Percentiles rank a stretch among this genome's conserved stretches.
These are phyloP conservation scores for Nomada ferruginata DNA, from an alignment of 2,888 invertebrate species.

Conservation along the genomic window DNA sequence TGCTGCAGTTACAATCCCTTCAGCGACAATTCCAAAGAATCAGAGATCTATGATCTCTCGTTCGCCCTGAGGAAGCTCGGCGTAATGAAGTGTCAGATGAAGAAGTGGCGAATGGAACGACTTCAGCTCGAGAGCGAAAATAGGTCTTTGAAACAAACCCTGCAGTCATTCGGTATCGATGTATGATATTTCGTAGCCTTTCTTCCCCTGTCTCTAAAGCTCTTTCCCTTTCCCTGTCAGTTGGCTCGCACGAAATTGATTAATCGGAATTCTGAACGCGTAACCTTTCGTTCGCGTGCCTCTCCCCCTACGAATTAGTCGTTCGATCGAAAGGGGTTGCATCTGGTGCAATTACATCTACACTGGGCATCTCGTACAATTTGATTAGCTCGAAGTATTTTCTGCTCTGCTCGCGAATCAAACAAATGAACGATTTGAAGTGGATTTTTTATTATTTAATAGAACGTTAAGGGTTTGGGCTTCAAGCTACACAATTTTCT, in stretches of 20 bases:
- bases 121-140: slow-evolving; percentile 79
- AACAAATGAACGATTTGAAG: neutral
- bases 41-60: slow-evolving; percentile 75
- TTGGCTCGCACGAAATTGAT: slow-evolving; percentile 36
- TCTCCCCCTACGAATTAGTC: neutral
- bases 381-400: neutral
- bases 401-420: no score
- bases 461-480: neutral
- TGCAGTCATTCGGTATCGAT: slow-evolving; percentile 76
- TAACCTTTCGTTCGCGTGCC: neutral
- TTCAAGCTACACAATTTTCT: no score
- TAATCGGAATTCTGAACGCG: slow-evolving; percentile 44
- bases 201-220: neutral
- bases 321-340: neutral
- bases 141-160: slow-evolving; percentile 75
- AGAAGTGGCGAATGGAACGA: slow-evolving; percentile 79
- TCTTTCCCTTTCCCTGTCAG: neutral
- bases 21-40: slow-evolving; percentile 74
- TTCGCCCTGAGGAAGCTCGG: slow-evolving; percentile 78
- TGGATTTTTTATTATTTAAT: neutral
- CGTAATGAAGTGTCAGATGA: slow-evolving; percentile 81
- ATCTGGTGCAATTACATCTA: neutral
- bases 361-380: neutral
- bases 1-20: slow-evolving; percentile 78
- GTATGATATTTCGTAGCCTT: slow-evolving; percentile 50